These are phyloP conservation scores for Metaphire vulgaris DNA, from an alignment of 1,140 invertebrate species.

Conservation along the genomic window DNA sequence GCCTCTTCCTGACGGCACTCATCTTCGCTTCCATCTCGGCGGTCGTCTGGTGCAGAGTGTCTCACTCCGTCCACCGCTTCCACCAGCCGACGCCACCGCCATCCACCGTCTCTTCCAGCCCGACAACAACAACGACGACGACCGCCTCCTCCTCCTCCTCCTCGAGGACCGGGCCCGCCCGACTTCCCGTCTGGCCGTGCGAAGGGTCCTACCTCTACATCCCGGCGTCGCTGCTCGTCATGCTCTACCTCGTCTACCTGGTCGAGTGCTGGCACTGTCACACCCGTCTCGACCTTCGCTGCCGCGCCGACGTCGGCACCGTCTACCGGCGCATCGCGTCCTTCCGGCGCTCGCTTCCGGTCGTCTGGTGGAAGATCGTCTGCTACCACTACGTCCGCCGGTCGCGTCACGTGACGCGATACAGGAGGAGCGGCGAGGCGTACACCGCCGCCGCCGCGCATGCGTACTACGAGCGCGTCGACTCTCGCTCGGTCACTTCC, in stretches of 20 bases:
- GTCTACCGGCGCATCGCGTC: slow-evolving; percentile 64
- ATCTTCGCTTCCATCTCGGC: not conserved
- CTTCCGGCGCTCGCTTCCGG: slow-evolving; percentile 65
- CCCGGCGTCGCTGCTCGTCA: slow-evolving; percentile 70
- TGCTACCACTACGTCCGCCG: slow-evolving; percentile 77
- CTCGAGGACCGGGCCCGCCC: not conserved
- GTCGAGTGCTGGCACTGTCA: slow-evolving; percentile 75
- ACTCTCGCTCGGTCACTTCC: slow-evolving; percentile 69
- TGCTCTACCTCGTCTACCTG: slow-evolving; percentile 74
- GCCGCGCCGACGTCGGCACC: slow-evolving; percentile 61
- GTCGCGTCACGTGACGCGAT: slow-evolving; percentile 63
- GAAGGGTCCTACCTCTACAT: slow-evolving; percentile 80
- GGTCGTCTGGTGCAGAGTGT: not conserved
- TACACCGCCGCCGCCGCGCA: slow-evolving; percentile 66
- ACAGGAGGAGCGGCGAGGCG: slow-evolving; percentile 68
- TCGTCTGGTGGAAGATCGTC: slow-evolving; percentile 82
- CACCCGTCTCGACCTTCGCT: slow-evolving; percentile 60
- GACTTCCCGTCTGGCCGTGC: slow-evolving; percentile 50
- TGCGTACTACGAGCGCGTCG: slow-evolving; percentile 76
- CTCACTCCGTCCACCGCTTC: not conserved
- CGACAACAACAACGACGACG: not conserved
- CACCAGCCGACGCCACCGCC: not conserved
- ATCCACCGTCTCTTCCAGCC: not conserved
- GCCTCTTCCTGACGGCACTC: not conserved
- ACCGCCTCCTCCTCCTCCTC: too few relatives aligned